Evolutionary conservation across 2,113 vertebrate genomes (phyloP), one percentile per base, ranked within the genome.

Genomic region (Ictalurus punctatus): DNA sequence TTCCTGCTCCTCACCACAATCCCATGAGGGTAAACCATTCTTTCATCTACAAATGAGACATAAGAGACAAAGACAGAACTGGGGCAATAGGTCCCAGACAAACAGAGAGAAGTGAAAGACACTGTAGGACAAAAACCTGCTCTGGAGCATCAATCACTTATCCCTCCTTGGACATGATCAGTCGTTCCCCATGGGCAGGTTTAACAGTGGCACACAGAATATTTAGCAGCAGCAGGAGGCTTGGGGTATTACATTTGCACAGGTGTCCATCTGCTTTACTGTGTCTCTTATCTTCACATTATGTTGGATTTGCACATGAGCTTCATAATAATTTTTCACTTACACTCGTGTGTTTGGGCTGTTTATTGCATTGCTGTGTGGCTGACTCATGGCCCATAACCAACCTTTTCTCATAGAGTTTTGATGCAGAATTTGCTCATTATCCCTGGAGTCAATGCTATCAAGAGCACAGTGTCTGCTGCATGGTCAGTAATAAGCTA

Each of bases 261-360:
- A 95, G 93, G 93, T 95, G 94, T 94, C 95, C 95, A 95, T 95
- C 94, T 95, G 94, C 91, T 93, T 78, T 89, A 86, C 92, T 91
- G 92, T 94, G 94, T 95, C 91, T 92, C 90, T 88, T 91, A 93
- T 96, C 93, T 94, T 92, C 92, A 93, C 93, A 94, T 95, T 93
- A 93, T 94, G 94, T 94, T 90, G 89, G 91, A 95, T 95, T 95
- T 95, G 92, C 91, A 93, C 94, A 86, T n/a, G 27, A 25, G 87
- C 90, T 91, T 92, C 89, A 54, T 79, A 48, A 27, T 71, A 27
- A 67, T 71, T 87, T 16, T 9, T 84, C 88, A 83, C 78, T 90
- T 59, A 86, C 71, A 86, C 78, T 12, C 90, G n/a, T 27, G 34
- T 13, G 1, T 91, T 79, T 84, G 30, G 48, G 37, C 4, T 58